Base-by-base conservation (phyloP, 2,888 invertebrate species). In the Mactromeris polynyma region DNA sequence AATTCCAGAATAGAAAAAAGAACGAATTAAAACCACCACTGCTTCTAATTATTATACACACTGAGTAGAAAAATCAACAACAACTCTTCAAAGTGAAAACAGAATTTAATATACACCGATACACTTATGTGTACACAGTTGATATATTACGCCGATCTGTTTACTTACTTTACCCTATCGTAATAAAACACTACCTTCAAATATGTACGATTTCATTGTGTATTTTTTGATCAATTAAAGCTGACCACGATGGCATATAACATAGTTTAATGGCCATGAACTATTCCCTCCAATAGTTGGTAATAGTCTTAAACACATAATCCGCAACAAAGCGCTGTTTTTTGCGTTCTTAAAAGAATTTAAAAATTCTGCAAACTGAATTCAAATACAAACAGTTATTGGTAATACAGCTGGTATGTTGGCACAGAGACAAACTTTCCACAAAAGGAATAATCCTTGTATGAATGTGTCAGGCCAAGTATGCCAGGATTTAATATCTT, bases 371-470 rank as follows among this genome's bases (percentile, higher is more conserved):
- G 73, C 33, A 73, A 73, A 73, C 31, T 73, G 19, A 73, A 73
- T 36, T 33, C 73, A 73, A 17, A 73, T 33, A 36, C 73, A 73
- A 73, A 73, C 14, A 36, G 36, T 73, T 73, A 73, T 73, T 36
- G 19, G 73, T 73, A 77, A 73, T 83, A 46, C 83, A 46, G 46
- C 73, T 40, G 42, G 21, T 83, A 51, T 77, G 73, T 77, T 83
- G 83, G 83, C 83, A 83, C 33, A 33, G 0, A 26, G 40, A 83
- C 83, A 83, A 83, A 4, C 42, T 81, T 51, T 83, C 77, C 51
- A 83, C 77, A 83, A 83, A 83, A 77, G 83, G 83, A 36, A 79
- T 73, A 83, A 83, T 83, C 83, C 83, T 46, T 1, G 77, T 77
- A 33, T 73, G 31, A 33, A 77, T 83, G 38, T 83, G 83, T 83